Evolutionary conservation across 2,113 vertebrate species (phyloP).

Genomic region (Brachirus orientalis): DNA sequence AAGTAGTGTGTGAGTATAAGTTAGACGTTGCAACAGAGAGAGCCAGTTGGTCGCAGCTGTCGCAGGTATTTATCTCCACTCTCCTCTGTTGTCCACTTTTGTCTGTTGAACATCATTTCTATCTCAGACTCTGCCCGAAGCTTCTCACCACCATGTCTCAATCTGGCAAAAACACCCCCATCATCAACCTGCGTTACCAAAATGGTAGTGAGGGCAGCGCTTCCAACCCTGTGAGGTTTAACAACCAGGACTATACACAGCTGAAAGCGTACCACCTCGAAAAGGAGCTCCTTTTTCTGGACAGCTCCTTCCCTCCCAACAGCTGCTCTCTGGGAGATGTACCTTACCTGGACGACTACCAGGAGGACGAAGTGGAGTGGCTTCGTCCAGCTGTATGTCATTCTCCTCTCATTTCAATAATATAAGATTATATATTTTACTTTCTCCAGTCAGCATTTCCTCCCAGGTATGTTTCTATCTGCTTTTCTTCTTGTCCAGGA

Average conservation of each 20-base stretch:
- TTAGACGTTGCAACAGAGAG: too few species aligned
- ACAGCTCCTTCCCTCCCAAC: slow-evolving; percentile 49
- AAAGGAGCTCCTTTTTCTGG: slow-evolving; percentile 11
- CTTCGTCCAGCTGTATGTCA: slow-evolving; percentile 42
- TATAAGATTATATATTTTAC: neutral
- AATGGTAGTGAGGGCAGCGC: slow-evolving; percentile 42
- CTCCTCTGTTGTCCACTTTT: neutral
- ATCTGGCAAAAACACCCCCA: slow-evolving; percentile 26
- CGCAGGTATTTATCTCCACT: too few species aligned
- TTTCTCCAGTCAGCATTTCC: neutral
- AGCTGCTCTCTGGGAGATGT: slow-evolving; percentile 37
- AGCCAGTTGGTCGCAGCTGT: too few species aligned
- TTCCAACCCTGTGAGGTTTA: slow-evolving; percentile 52
- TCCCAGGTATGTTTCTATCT: neutral
- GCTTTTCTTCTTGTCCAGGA: slow-evolving; percentile 29
- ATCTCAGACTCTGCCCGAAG: neutral
- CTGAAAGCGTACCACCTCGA: slow-evolving; percentile 19
- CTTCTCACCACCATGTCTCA: slow-evolving; percentile 28
- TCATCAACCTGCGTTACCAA: slow-evolving; percentile 52
- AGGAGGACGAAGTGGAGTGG: slow-evolving; percentile 39
- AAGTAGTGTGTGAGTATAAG: too few species aligned
- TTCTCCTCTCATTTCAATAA: neutral
- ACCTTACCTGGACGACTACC: rapidly evolving
- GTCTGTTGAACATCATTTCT: neutral
- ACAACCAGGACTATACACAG: slow-evolving; percentile 43